phyloP scores from a whole-genome alignment of 1,140 invertebrate genomes.

The Drosophila nikananu region DNA sequence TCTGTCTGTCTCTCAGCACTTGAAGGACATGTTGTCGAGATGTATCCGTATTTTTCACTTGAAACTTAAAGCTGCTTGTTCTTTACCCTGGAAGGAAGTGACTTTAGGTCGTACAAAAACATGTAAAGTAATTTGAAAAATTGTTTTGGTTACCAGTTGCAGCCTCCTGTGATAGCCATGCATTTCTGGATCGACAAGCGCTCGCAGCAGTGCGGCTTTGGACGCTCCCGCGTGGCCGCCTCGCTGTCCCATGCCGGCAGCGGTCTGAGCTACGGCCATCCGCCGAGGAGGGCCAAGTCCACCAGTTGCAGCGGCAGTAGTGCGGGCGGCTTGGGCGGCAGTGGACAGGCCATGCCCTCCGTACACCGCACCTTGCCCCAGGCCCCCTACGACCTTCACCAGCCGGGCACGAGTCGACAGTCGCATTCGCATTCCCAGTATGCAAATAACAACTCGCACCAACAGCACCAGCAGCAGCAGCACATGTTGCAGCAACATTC shows the following conservation, averaged over 20 bases:
- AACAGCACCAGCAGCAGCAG: constrained; percentile 61
- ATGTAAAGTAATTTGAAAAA: too few species aligned
- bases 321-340: constrained; percentile 2
- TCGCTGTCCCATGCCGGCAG: constrained; percentile 79
- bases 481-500: constrained; percentile 59
- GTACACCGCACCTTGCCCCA: constrained; percentile 55
- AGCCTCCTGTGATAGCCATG: constrained; percentile 82
- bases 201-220: constrained; percentile 89
- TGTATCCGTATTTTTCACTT: background rate
- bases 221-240: constrained; percentile 85
- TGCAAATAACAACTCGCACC: constrained; percentile 60
- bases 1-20: constrained; percentile 32
- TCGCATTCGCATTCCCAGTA: constrained; percentile 40
- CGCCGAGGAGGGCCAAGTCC: constrained; percentile 74
- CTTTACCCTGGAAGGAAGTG: background rate
- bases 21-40: constrained; percentile 5
- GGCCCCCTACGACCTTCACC: constrained; percentile 58
- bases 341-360: constrained; percentile 53
- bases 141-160: constrained; percentile 1
- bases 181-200: constrained; percentile 91
- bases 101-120: background rate
- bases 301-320: constrained; percentile 56
- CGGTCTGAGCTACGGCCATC: constrained; percentile 81
- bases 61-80: background rate
- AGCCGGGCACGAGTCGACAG: constrained; percentile 66